Evolutionary conservation across 2,113 vertebrate genomes (phyloP).

Genomic region (Benthochromis sp.): DNA sequence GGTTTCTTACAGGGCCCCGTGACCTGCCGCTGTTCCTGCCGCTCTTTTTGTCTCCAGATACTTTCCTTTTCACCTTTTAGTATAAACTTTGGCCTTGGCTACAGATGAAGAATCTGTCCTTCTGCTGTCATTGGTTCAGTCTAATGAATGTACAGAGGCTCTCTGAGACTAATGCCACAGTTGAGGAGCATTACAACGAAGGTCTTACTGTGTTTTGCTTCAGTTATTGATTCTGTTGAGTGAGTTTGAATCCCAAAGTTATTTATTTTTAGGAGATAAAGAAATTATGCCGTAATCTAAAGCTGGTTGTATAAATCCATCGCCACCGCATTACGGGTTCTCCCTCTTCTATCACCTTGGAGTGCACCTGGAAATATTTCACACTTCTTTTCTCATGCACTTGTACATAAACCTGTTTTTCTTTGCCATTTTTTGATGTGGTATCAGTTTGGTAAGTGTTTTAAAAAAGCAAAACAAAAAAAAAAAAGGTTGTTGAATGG

Average conservation of each 20-base stretch:
- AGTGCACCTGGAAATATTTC: conserved; percentile 20
- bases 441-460: background rate
- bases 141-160: conserved; percentile 46
- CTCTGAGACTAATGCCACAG: conserved; percentile 1
- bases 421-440: background rate
- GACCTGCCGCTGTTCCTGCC: conserved; percentile 2
- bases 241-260: conserved; percentile 11
- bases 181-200: background rate
- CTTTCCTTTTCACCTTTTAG: conserved; percentile 38
- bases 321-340: background rate
- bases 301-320: conserved; percentile 10
- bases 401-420: conserved; percentile 41
- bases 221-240: conserved; percentile 14
- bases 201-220: conserved; percentile 15
- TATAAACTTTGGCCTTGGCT: conserved; percentile 23
- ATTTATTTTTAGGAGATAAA: conserved; percentile 29
- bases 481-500: background rate
- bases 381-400: conserved; percentile 3
- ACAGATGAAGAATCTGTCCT: conserved; percentile 4
- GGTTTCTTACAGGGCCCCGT: background rate
- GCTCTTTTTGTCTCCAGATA: conserved; percentile 17
- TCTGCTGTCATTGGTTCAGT: conserved; percentile 39
- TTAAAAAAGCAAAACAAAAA: background rate
- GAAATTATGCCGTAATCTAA: conserved; percentile 6
- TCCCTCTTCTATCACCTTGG: background rate